Conservation (phyloP, 2,113 vertebrate species). For the Aegithalos caudatus region DNA sequence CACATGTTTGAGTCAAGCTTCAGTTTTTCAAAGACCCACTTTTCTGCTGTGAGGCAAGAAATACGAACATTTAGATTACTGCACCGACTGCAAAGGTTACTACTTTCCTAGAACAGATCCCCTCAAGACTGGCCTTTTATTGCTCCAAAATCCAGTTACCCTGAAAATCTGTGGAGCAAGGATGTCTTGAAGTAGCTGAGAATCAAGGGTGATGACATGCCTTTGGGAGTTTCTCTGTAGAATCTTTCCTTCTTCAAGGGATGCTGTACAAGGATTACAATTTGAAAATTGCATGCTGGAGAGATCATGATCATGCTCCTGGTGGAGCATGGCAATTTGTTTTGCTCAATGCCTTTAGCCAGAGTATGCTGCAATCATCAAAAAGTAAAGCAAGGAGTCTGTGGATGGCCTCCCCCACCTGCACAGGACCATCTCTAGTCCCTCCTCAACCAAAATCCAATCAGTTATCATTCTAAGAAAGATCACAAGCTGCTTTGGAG, state of each 20-base stretch:
- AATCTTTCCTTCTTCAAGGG: background rate
- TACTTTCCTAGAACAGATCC: background rate
- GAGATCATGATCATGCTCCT: background rate
- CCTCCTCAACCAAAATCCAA: background rate
- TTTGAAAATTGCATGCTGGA: background rate
- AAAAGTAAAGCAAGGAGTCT: background rate
- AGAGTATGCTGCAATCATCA: background rate
- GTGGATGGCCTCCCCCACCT: background rate
- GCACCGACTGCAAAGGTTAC: background rate
- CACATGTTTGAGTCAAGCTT: background rate
- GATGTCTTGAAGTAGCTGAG: background rate
- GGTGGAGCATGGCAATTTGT: background rate
- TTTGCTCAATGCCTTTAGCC: background rate
- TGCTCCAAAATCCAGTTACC: background rate
- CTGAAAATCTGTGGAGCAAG: background rate
- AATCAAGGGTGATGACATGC: background rate
- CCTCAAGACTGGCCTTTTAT: background rate
- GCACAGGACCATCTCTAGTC: background rate
- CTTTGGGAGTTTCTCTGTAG: background rate
- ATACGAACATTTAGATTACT: background rate
- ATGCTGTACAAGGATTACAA: background rate
- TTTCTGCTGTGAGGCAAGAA: background rate
- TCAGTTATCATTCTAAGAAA: background rate
- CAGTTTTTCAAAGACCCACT: background rate
- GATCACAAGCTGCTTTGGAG: background rate